A percentile compares a stretch with the other conserved stretches of the same genome.
phyloP scores from a whole-genome alignment of 2,113 vertebrate genomes.

The Ursus arctos region DNA sequence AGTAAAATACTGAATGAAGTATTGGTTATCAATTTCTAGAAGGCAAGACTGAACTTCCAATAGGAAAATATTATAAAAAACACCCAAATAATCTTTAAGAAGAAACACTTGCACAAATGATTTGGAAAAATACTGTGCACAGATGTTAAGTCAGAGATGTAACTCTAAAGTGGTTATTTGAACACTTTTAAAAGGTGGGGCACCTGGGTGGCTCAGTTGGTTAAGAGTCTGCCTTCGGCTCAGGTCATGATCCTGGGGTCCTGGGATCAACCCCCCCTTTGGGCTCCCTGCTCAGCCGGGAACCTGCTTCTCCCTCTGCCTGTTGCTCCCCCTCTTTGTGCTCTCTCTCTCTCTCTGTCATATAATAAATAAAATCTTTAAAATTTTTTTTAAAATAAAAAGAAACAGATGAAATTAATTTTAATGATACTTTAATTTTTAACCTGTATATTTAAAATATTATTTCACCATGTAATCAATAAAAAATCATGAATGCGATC shows the following conservation, averaged over 20 bases:
- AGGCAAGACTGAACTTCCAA: constrained; percentile 7
- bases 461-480: neutral
- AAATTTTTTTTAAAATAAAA: neutral
- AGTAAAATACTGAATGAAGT: neutral
- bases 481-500: neutral
- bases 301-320: too few species aligned
- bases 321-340: too few species aligned
- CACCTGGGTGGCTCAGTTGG: too few species aligned
- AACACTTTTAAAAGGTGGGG: neutral
- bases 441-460: neutral
- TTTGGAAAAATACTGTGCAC: neutral
- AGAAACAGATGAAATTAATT: neutral
- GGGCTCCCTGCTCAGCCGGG: too few species aligned
- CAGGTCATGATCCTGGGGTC: too few species aligned
- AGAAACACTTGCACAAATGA: neutral
- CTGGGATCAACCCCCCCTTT: too few species aligned
- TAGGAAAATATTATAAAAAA: neutral
- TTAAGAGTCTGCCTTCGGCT: too few species aligned
- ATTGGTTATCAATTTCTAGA: neutral
- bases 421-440: neutral
- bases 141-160: neutral
- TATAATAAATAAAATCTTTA: too few species aligned
- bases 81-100: neutral
- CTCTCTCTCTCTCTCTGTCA: too few species aligned
- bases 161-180: neutral